These are phyloP conservation scores for Hiodon alosoides DNA, from an alignment of 2,113 vertebrate genomes.

Conservation along the genomic window DNA sequence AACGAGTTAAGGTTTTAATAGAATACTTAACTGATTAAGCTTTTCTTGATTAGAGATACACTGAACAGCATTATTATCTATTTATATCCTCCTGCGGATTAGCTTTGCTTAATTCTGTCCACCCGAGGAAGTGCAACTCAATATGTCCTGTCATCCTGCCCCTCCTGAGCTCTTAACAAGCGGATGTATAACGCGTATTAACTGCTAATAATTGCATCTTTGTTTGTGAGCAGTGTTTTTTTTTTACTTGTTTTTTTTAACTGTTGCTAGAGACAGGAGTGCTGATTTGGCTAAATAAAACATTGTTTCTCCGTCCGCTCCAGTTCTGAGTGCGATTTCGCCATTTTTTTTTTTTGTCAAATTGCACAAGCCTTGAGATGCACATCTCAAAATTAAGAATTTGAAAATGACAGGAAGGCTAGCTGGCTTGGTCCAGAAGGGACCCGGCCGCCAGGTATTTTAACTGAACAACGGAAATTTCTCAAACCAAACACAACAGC, in stretches of 20 bases:
- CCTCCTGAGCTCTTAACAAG: not conserved
- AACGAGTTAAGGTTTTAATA: not conserved
- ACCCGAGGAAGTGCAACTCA: not conserved
- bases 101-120: slow-evolving; percentile 1
- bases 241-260: not conserved
- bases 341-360: not conserved
- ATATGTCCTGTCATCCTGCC: not conserved
- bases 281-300: not conserved
- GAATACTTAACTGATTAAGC: not conserved
- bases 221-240: not conserved
- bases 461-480: too few relatives aligned
- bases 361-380: not conserved
- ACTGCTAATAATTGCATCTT: not conserved
- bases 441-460: too few relatives aligned
- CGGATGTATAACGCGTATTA: not conserved
- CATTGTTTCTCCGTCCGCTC: not conserved
- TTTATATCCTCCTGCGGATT: not conserved
- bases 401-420: not conserved
- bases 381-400: slow-evolving; percentile 8
- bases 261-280: not conserved
- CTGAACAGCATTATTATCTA: not conserved
- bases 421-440: too few relatives aligned
- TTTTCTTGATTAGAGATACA: slow-evolving; percentile 8
- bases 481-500: too few relatives aligned
- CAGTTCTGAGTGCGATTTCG: not conserved